Percentiles rank a stretch among this genome's conserved stretches.
phyloP scores from a whole-genome alignment of 2,888 invertebrate genomes.

The Panopea generosa region DNA sequence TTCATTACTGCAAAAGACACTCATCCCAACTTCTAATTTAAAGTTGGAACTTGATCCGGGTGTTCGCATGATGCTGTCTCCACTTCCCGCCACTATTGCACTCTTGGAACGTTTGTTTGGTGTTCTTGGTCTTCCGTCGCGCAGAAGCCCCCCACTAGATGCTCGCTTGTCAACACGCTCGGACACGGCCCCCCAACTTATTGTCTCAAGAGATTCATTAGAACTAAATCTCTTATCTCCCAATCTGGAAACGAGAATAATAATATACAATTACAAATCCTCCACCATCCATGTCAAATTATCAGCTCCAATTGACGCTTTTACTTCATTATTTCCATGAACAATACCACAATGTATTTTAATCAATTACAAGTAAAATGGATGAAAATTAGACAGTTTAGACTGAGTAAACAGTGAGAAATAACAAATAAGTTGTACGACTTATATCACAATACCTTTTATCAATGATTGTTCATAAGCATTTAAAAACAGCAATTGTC shows the following conservation, averaged over 20 bases:
- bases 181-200: slow-evolving; percentile 81
- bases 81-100: slow-evolving; percentile 21
- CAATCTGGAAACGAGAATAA: slow-evolving; percentile 60
- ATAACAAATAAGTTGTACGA: no score
- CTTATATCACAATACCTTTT: no score
- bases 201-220: slow-evolving; percentile 79
- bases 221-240: slow-evolving; percentile 79
- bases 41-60: slow-evolving; percentile 76
- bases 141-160: slow-evolving; percentile 22
- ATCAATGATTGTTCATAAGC: no score
- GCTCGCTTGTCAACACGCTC: slow-evolving; percentile 74
- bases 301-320: no score
- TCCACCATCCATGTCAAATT: no score
- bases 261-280: not conserved
- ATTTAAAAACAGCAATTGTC: no score
- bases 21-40: slow-evolving; percentile 85
- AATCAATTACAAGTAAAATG: no score
- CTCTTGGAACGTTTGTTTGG: slow-evolving; percentile 69
- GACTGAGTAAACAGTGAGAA: no score
- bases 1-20: slow-evolving; percentile 86
- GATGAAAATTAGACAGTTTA: no score
- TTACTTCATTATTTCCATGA: no score
- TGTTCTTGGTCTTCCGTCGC: slow-evolving; percentile 65
- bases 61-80: slow-evolving; percentile 71
- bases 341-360: no score